A percentile compares a stretch with the other conserved stretches of the same genome.
phyloP scores from a whole-genome alignment of 2,797 vertebrate genomes.

The Morus bassanus region DNA sequence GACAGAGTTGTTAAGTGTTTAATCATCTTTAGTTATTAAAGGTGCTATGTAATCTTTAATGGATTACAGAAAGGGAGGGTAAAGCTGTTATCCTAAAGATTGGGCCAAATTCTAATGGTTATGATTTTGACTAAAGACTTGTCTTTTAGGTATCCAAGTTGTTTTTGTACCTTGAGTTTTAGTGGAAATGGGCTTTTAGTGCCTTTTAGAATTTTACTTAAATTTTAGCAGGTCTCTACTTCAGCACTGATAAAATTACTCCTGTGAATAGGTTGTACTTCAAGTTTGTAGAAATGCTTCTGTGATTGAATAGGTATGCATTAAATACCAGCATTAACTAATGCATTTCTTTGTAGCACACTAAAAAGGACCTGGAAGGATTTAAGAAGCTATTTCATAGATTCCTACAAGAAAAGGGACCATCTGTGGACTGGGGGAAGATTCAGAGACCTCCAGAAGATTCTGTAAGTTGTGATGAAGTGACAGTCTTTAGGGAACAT shows the following conservation, averaged over 20 bases:
- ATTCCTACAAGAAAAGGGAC: conserved; percentile 96
- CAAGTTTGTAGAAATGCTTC: not conserved
- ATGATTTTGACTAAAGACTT: not conserved
- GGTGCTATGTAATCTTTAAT: not conserved
- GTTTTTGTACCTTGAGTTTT: not conserved
- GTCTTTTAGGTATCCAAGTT: not conserved
- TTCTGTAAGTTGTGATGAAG: conserved; percentile 82
- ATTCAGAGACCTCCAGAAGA: conserved; percentile 96
- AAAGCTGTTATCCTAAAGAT: not conserved
- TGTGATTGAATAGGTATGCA: not conserved
- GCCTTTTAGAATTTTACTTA: not conserved
- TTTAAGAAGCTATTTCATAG: conserved; percentile 95
- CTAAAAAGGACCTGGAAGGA: conserved; percentile 91
- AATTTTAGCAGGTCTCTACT: not conserved
- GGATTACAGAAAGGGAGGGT: not conserved
- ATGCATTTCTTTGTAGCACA: conserved; percentile 75
- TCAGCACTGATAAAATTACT: not conserved
- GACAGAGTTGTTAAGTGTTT: not conserved
- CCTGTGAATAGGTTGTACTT: not conserved
- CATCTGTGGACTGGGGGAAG: conserved; percentile 96
- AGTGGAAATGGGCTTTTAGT: not conserved
- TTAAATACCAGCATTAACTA: not conserved
- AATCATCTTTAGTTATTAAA: conserved; percentile 32
- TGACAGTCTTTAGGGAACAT: not conserved
- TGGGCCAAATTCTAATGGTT: not conserved